Evolutionary conservation across 2,113 vertebrate genomes (phyloP).

Genomic region (Taurulus bubalis): DNA sequence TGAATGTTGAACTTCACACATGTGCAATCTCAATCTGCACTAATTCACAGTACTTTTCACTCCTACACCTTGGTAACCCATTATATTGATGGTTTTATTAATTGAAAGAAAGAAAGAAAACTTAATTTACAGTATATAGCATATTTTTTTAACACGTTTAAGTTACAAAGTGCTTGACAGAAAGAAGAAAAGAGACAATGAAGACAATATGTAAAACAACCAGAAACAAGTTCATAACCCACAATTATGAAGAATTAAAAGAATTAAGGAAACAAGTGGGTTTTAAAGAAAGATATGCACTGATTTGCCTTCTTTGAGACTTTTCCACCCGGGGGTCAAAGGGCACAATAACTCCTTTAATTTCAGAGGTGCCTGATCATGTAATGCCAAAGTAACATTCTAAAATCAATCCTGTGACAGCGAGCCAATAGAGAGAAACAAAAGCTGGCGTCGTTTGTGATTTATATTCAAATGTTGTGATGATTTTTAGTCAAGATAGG

Average conservation of each 20-base stretch:
- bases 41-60: slow-evolving; percentile 17
- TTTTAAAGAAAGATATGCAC: slow-evolving; percentile 34
- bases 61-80: not conserved
- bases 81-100: not conserved
- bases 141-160: not conserved
- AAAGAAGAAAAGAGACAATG: not conserved
- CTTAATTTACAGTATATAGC: not conserved
- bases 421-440: not conserved
- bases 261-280: not conserved
- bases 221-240: not conserved
- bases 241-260: too few species aligned
- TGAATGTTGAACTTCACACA: slow-evolving; percentile 13
- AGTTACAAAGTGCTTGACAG: not conserved
- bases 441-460: not conserved
- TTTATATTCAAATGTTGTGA: not conserved
- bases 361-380: not conserved
- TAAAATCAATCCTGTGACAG: not conserved
- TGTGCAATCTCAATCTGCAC: slow-evolving; percentile 45
- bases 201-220: not conserved
- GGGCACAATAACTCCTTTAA: not conserved
- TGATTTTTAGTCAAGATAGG: not conserved
- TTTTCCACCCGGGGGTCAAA: not conserved
- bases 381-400: not conserved
- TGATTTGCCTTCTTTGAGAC: slow-evolving; percentile 28
- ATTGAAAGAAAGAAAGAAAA: not conserved